phyloP scores from a whole-genome alignment of 2,113 vertebrate genomes.

The Okapia johnstoni region DNA sequence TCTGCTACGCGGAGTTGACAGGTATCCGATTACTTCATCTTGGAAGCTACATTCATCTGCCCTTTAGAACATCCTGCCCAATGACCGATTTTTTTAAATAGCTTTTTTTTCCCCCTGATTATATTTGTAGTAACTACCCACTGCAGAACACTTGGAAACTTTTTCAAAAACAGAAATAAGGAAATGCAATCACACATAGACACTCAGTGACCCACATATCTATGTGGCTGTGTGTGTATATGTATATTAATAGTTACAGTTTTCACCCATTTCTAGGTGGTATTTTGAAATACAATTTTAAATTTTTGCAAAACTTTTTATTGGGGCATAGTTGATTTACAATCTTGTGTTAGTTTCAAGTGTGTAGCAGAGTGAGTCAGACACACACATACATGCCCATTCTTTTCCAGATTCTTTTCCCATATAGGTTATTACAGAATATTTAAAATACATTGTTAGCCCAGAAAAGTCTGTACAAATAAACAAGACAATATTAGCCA shows the following conservation, averaged over 20 bases:
- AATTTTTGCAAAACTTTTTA: neutral
- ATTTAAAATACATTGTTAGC: neutral
- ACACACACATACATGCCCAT: neutral
- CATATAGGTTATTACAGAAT: neutral
- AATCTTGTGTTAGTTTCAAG: neutral
- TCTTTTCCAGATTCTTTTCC: neutral
- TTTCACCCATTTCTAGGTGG: neutral
- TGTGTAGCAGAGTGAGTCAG: neutral
- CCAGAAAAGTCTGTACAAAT: neutral
- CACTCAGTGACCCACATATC: accelerated
- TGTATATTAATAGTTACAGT: neutral
- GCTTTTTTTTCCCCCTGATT: accelerated
- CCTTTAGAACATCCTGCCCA: slow-evolving; percentile 27
- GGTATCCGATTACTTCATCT: slow-evolving; percentile 1
- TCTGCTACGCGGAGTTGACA: neutral
- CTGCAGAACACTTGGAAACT: slow-evolving; percentile 1
- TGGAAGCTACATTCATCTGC: neutral
- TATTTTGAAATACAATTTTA: neutral
- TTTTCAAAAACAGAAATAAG: slow-evolving; percentile 31
- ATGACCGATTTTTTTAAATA: neutral
- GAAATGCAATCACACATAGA: neutral
- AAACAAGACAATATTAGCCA: neutral
- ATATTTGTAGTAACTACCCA: neutral
- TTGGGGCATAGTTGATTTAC: neutral
- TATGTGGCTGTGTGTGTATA: neutral